Evolutionary conservation across 2,797 vertebrate species (phyloP).

Genomic region (Parauchenoglanis ngamensis): DNA sequence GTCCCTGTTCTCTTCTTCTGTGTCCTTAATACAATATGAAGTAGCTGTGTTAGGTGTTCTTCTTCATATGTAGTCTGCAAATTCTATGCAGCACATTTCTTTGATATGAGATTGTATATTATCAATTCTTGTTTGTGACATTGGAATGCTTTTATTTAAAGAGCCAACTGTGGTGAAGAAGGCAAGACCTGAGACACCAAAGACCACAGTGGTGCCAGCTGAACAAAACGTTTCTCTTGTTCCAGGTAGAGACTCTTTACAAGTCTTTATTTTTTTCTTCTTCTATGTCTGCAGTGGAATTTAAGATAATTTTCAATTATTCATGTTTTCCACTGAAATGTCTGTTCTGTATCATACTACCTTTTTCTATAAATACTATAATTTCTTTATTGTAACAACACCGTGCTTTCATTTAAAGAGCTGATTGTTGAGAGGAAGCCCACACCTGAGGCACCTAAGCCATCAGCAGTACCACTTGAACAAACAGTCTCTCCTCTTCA

Average conservation of each 20-base stretch:
- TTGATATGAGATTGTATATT: neutral
- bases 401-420: slow-evolving; percentile 66
- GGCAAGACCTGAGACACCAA: slow-evolving; percentile 48
- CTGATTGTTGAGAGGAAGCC: slow-evolving; percentile 64
- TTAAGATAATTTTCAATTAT: neutral
- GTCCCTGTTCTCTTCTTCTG: neutral
- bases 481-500: slow-evolving; percentile 73
- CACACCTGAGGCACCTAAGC: slow-evolving; percentile 56
- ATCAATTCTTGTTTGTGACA: slow-evolving; percentile 12
- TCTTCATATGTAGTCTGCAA: neutral
- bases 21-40: neutral
- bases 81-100: too few relatives aligned
- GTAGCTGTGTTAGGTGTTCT: neutral
- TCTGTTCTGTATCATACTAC: neutral
- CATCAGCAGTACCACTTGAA: slow-evolving; percentile 56
- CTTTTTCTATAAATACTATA: neutral
- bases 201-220: slow-evolving; percentile 45
- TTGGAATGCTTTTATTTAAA: slow-evolving; percentile 64
- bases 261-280: neutral
- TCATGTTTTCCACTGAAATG: neutral
- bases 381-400: slow-evolving; percentile 27
- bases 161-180: slow-evolving; percentile 65
- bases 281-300: neutral
- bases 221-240: slow-evolving; percentile 73
- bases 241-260: slow-evolving; percentile 75